phyloP scores from a whole-genome alignment of 2,113 vertebrate species.

The Trichomycterus rosablanca region DNA sequence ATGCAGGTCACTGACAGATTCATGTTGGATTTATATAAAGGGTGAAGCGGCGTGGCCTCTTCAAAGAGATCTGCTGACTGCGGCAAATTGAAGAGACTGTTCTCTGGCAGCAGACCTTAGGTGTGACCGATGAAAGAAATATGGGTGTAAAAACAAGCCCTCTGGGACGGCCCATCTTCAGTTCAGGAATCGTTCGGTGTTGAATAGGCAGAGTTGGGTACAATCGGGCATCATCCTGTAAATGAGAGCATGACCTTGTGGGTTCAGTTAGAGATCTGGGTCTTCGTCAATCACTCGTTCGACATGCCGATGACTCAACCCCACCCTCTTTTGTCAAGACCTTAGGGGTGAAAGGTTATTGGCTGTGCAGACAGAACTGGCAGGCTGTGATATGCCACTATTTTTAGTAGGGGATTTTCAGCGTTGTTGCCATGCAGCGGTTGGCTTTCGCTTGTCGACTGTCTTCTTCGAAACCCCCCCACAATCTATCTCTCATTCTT shows the following conservation, averaged over 20 bases:
- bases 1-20: constrained; percentile 27
- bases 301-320: constrained; percentile 1
- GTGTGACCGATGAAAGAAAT: constrained; percentile 39
- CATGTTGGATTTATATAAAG: constrained; percentile 11
- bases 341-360: constrained; percentile 67
- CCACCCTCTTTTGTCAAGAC: constrained; percentile 29
- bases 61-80: constrained; percentile 47
- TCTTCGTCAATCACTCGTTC: constrained; percentile 44
- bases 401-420: constrained; percentile 63
- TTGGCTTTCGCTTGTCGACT: constrained; percentile 43
- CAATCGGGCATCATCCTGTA: neutral
- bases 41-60: constrained; percentile 27
- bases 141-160: constrained; percentile 22
- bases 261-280: constrained; percentile 40
- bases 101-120: constrained; percentile 7
- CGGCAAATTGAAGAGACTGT: constrained; percentile 42
- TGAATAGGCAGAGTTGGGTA: neutral
- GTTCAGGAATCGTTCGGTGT: constrained; percentile 5
- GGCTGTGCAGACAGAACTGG: constrained; percentile 58
- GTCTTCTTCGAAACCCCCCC: constrained; percentile 31
- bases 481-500: neutral
- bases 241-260: constrained; percentile 26
- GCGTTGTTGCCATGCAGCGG: constrained; percentile 71
- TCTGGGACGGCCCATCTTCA: constrained; percentile 7
- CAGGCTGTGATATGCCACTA: constrained; percentile 59